Base-by-base conservation (phyloP, 1,140 invertebrate genomes). In the Euglossa dilemma region DNA sequence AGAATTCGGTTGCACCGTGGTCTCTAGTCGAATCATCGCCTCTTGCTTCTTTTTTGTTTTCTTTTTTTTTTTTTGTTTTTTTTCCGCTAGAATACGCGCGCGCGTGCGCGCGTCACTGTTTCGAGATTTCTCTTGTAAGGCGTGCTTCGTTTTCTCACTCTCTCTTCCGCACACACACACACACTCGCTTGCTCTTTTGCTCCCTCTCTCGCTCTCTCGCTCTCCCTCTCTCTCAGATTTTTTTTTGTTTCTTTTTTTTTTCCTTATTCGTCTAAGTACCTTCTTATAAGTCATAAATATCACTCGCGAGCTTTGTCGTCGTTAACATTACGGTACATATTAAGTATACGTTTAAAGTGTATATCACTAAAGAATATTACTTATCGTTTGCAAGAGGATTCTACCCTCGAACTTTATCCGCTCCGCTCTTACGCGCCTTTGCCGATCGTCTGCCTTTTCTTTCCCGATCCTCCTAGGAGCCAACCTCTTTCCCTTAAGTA, bases 351-450 rank as follows among this genome's bases (percentile, higher is more conserved):
- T 80, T 80, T 74, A 84, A 84, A 64, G 74, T 87, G 63, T 86
- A 85, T 88, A 89, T 89, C 88, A 89, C 88, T 89, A 89, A 77
- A 89, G 85, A 85, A 89, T 89, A 89, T 89, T 89, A 87, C 87
- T 89, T 85, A 64, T 87, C 80, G 80, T 87, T 80, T 72, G 79
- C 57, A 76, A 84, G 70, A 64, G 61, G 16, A 45, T 20, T n/a
- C n/a, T 63, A 18, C 16, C 50, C n/a, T 52, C 54, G 36, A 66
- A 43, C 23, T 50, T 61, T n/a, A 50, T 18, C n/a, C 45, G 36
- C 28, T 28, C 7, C 45, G 9, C 8, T 71, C 23, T 52, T 20
- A 23, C 11, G 47, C 47, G 2, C 25, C 36, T 18, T 28, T 20
- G 14, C n/a, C 14, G 7, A 6, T 23, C 16, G 6, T 16, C 18